Conservation (phyloP, 53 echinoderm and acorn worm species). For the Pentamera pediparva region DNA sequence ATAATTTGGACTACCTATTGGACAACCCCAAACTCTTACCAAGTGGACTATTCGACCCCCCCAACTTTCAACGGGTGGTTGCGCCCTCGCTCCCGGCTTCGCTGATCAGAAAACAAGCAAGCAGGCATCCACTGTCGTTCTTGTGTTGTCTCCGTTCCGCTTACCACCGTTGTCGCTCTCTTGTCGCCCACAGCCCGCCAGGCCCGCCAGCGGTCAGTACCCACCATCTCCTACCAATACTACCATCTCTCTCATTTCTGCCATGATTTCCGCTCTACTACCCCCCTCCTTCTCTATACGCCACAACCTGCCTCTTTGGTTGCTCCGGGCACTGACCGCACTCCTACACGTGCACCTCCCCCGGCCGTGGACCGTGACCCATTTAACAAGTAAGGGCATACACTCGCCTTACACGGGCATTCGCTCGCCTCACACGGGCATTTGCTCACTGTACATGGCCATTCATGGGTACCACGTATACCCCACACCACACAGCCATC, state of each 20-base stretch:
- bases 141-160: neutral
- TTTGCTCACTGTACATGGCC: no score
- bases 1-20: no score
- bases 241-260: no score
- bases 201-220: conserved; percentile 92
- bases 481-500: no score
- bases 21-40: no score
- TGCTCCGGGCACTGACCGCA: conserved; percentile 35
- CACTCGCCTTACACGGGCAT: no score
- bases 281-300: conserved; percentile 24
- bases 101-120: neutral
- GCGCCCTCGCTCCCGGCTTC: no score
- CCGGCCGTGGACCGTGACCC: conserved; percentile 18
- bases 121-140: neutral
- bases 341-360: conserved; percentile 20
- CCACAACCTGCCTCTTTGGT: conserved; percentile 45
- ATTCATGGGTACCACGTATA: no score
- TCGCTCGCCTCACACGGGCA: no score
- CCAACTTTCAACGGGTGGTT: no score
- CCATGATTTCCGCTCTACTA: conserved; percentile 16
- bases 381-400: conserved; percentile 21
- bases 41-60: no score
- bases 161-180: no score
- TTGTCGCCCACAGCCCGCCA: conserved; percentile 48
- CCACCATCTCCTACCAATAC: conserved; percentile 43